Conservation (phyloP, 2,797 vertebrate species). For the Pangasius djambal region DNA sequence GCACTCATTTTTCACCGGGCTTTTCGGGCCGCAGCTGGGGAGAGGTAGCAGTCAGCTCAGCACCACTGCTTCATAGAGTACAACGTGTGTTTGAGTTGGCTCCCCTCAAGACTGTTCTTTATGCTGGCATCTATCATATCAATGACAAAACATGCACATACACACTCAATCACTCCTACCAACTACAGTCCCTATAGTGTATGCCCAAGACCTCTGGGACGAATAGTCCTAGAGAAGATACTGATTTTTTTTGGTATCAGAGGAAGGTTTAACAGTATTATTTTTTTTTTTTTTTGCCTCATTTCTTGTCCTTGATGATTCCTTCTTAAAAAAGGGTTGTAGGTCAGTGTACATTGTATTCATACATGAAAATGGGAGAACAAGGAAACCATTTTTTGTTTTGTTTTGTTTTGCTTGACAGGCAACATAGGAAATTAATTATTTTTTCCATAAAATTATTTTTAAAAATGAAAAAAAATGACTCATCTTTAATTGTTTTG, state of each 20-base stretch:
- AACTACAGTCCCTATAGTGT: conserved; percentile 19
- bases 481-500: not conserved
- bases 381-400: not conserved
- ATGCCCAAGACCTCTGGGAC: conserved; percentile 37
- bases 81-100: conserved; percentile 49
- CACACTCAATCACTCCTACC: conserved; percentile 54
- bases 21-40: conserved; percentile 56
- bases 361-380: not conserved
- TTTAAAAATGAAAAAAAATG: not conserved
- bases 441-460: no score
- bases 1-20: conserved; percentile 61
- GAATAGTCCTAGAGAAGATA: conserved; percentile 10
- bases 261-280: not conserved
- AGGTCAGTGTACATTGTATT: not conserved
- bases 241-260: conserved; percentile 18
- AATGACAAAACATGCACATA: conserved; percentile 36
- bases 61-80: conserved; percentile 40
- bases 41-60: conserved; percentile 43
- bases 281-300: not conserved
- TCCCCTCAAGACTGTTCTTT: conserved; percentile 52
- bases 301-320: not conserved
- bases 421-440: not conserved
- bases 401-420: no score
- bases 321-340: not conserved
- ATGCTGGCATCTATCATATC: conserved; percentile 58